Base-by-base conservation (phyloP, 1,140 invertebrate species). In the Caenorhabditis brenneri region DNA sequence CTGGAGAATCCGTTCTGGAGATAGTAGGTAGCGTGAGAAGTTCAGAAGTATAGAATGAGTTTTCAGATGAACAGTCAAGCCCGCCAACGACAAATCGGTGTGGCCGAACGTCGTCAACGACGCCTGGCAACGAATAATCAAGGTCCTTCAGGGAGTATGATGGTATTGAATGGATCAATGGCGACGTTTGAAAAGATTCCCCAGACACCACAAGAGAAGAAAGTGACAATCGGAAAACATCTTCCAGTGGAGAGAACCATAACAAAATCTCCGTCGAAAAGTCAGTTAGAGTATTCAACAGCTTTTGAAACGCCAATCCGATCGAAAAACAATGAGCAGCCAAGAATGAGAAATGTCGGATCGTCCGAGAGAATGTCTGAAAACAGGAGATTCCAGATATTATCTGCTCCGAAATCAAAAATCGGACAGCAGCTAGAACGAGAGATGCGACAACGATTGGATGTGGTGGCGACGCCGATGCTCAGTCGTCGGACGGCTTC, bases 31-130 rank as follows among this genome's bases (percentile, higher is more conserved):
- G n/a, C n/a, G n/a, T n/a, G n/a, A 51, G 5, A 9, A 29, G 22
- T 4, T 10, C 7, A 0, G n/a, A 9, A 1, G 10, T n/a, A 58
- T 6, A 58, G 7, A 15, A n/a, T 19, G 24, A 27, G 0, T 12
- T 65, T 65, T n/a, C 31, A 65, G 58, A 65, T 65, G 58, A 65
- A 65, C 33, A 65, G 33, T 19, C 58, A 65, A 65, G 58, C 58
- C 0, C 29, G 58, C 6, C 19, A 16, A n/a, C 58, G 58, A 7
- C 58, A 31, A 65, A n/a, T 65, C 16, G 33, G 58, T 19, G 58
- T 65, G 1, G 58, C 58, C 7, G 58, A 65, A 36, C 58, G 58
- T 36, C 58, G 58, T 36, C 58, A 65, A 19, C 58, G 58, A 5
- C 58, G 58, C 4, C 15, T 65, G 15, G 58, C 29, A 10, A 27